Evolutionary conservation across 2,888 invertebrate genomes (phyloP).

Genomic region (Hermaeophaga mercurialis): DNA sequence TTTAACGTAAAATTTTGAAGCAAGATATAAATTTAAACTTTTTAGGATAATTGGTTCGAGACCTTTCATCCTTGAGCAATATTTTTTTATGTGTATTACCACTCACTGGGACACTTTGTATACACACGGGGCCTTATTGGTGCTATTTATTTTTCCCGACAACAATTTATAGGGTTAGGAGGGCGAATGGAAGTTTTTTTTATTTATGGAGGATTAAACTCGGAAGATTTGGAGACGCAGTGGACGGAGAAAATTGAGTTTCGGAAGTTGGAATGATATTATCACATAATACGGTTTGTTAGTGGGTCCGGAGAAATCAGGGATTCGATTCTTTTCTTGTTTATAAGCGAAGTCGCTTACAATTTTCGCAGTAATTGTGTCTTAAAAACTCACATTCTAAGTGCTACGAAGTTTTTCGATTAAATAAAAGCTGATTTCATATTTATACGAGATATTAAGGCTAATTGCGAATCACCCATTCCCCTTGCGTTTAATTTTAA

Average conservation of each 20-base stretch:
- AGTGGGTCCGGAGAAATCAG: constrained; percentile 13
- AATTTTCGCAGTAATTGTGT: neutral
- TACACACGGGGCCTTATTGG: constrained; percentile 26
- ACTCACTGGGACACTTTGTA: constrained; percentile 26
- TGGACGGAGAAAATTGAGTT: constrained; percentile 29
- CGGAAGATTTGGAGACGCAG: constrained; percentile 24
- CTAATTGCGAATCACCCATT: no score
- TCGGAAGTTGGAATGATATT: constrained; percentile 29
- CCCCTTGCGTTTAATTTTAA: no score
- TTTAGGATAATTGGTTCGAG: no score
- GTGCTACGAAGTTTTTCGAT: no score
- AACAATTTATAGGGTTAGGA: constrained; percentile 23
- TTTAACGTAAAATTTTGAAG: no score
- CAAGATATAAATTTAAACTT: no score
- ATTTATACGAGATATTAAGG: no score
- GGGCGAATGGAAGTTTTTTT: constrained; percentile 24
- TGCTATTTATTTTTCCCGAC: constrained; percentile 30
- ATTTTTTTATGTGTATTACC: constrained; percentile 30
- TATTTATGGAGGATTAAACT: constrained; percentile 31
- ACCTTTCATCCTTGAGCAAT: constrained; percentile 25
- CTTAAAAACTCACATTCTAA: no score
- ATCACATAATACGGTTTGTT: constrained; percentile 24
- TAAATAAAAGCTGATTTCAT: no score
- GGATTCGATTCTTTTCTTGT: constrained; percentile 15
- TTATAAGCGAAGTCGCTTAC: constrained; percentile 9